phyloP scores from a whole-genome alignment of 2,888 invertebrate species.

The Lepidocyrtinus sp. region DNA sequence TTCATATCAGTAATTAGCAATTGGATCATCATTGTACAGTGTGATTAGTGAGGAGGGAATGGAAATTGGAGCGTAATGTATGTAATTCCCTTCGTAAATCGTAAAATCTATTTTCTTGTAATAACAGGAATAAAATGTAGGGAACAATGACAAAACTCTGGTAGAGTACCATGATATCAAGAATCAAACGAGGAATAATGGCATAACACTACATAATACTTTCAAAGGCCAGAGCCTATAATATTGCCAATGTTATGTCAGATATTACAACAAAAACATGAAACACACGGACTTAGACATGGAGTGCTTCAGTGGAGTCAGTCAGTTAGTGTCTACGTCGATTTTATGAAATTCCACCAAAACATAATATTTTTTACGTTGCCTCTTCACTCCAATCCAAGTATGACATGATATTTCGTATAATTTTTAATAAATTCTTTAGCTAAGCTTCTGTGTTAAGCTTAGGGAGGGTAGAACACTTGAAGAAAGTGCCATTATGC shows the following conservation, averaged over 20 bases:
- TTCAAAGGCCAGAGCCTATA: not conserved
- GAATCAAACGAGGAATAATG: not conserved
- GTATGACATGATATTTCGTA: too few species aligned
- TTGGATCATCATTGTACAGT: not conserved
- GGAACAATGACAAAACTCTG: not conserved
- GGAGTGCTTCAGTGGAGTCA: too few species aligned
- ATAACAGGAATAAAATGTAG: not conserved
- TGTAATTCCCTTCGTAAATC: not conserved
- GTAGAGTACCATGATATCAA: not conserved
- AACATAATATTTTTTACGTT: too few species aligned
- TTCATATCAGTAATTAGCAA: constrained; percentile 2
- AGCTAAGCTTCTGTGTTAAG: too few species aligned
- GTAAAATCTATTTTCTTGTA: not conserved
- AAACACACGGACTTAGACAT: too few species aligned
- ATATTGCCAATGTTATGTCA: not conserved
- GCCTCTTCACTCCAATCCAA: too few species aligned
- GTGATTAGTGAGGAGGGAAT: not conserved
- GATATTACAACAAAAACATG: too few species aligned
- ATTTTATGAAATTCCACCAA: too few species aligned
- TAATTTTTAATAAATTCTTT: too few species aligned
- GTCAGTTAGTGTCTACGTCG: too few species aligned
- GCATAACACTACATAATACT: too few species aligned
- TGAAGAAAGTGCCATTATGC: constrained; percentile 57
- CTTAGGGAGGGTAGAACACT: too few species aligned
- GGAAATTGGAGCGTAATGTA: not conserved